Percentiles rank a stretch among this genome's conserved stretches.
Evolutionary conservation across 2,797 vertebrate species (phyloP).

Genomic region (Hipposideros larvatus): DNA sequence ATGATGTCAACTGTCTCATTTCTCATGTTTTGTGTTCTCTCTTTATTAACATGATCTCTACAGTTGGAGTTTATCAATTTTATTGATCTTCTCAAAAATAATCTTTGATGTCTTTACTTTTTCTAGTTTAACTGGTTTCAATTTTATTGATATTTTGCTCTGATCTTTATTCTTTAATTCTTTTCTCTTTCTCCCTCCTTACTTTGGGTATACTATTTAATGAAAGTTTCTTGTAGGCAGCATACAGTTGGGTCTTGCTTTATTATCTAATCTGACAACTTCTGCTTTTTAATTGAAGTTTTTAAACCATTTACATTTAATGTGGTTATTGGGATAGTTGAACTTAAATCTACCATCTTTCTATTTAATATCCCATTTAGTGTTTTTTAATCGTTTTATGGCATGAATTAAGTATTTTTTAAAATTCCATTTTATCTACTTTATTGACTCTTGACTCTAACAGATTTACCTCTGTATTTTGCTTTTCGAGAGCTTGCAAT

Average conservation of each 20-base stretch:
- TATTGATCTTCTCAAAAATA: neutral
- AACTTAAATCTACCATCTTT: neutral
- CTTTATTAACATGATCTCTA: neutral
- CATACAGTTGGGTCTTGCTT: neutral
- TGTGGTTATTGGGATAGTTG: neutral
- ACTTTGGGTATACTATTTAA: neutral
- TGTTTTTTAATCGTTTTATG: neutral
- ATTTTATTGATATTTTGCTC: neutral
- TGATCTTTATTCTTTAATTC: neutral
- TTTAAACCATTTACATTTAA: neutral
- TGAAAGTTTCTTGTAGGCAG: neutral
- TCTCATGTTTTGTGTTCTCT: neutral
- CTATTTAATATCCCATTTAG: too few species aligned
- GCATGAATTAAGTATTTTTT: neutral
- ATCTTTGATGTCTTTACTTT: neutral
- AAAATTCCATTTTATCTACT: neutral
- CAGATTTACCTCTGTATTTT: neutral
- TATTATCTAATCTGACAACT: neutral
- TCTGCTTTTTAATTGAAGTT: neutral
- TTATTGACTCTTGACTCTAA: neutral
- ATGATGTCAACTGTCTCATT: neutral
- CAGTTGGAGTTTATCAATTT: neutral
- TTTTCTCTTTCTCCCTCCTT: neutral
- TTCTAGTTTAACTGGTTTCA: neutral
- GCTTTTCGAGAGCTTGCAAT: neutral